Evolutionary conservation across 1,140 invertebrate genomes (phyloP), one percentile per base, ranked within the genome.

Genomic region (Batillaria attramentaria): DNA sequence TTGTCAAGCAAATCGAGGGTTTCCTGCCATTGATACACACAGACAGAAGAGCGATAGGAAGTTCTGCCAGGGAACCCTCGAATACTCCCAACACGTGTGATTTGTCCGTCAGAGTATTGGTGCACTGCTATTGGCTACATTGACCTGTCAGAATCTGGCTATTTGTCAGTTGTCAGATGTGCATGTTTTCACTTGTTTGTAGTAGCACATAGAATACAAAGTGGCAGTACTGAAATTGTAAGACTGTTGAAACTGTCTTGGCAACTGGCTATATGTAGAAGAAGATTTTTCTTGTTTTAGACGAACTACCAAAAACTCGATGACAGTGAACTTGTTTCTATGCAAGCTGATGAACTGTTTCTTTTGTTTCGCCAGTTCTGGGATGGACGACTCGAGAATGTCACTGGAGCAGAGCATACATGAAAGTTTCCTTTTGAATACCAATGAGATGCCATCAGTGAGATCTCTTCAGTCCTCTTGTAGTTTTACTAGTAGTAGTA

Each of bases 381-480:
- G 50, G 39, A 43, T 69, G 5, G 78, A 70, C 37, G 62, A 78
- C 31, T 54, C 75, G n/a, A 50, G 73, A 35, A 68, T 81, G 54
- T 54, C 69, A 2, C 37, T 83, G 5, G 76, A 77, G 8, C 28
- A 50, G 20, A 65, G 70, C n/a, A 70, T 39, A 16, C 41, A 76
- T 35, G 73, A 82, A 20, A 69, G 54, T 50, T 10, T 20, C 65
- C 20, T 35, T 20, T 62, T 31, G 39, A 42, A 39, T 65, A 37
- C 72, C 10, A 60, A 79, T 82, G 50, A 70, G 28, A 42, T 75
- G 73, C 73, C 57, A 13, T 10, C 60, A 35, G 73, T 75, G 33
- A 65, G 73, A 28, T 0, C n/a, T 31, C 31, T 13, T 50, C 6
- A 35, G 0, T 28, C 3, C 31, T 72, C 33, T 72, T 4, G 33